phyloP scores from a whole-genome alignment of 2,888 invertebrate species.

The Athalia circularis region DNA sequence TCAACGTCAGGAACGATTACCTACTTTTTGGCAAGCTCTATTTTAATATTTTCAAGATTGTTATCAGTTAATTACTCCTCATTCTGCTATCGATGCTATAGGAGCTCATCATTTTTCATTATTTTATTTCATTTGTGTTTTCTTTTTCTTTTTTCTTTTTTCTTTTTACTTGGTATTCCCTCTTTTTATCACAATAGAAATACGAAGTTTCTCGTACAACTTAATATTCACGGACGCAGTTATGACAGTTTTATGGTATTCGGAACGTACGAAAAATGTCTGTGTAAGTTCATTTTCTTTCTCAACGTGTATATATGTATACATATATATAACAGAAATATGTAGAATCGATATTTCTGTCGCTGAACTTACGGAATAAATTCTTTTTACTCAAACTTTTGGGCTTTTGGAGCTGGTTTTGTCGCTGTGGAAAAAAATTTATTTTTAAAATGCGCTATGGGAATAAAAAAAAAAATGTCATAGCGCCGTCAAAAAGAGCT shows the following conservation, averaged over 20 bases:
- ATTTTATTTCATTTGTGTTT: not conserved
- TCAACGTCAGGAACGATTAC: slow-evolving; percentile 40
- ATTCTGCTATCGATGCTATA: not conserved
- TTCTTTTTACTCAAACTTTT: no score
- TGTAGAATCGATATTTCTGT: no score
- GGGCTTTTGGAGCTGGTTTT: no score
- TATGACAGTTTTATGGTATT: no score
- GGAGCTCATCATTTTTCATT: not conserved
- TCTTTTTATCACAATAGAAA: slow-evolving; percentile 45
- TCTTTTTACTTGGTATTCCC: slow-evolving; percentile 45
- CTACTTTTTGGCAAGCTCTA: slow-evolving; percentile 21
- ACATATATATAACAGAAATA: no score
- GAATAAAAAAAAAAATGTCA: slow-evolving; percentile 55
- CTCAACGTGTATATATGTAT: no score
- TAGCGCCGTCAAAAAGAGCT: slow-evolving; percentile 50
- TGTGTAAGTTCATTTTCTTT: no score
- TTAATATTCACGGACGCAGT: no score
- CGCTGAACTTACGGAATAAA: no score
- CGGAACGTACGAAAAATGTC: no score
- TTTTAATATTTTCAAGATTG: not conserved
- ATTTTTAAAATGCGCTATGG: slow-evolving; percentile 46
- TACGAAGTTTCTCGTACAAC: not conserved
- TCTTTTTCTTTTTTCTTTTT: slow-evolving; percentile 24
- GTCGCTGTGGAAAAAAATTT: not conserved
- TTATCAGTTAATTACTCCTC: not conserved